Evolutionary conservation across 2,888 invertebrate genomes (phyloP).

Genomic region (Dicranocentrus wangi): DNA sequence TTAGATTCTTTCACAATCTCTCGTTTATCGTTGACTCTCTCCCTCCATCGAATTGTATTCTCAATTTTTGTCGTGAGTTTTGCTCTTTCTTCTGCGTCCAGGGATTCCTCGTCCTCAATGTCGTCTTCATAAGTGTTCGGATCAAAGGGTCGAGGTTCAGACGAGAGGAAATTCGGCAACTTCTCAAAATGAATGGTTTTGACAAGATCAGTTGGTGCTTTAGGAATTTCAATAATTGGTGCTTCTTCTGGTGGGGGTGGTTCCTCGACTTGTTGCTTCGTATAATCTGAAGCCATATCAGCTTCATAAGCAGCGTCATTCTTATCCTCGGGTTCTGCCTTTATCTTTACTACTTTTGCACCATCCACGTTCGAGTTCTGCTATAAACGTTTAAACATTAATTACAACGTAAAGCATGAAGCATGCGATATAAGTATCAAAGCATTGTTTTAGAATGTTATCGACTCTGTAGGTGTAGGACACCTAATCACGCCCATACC

Average conservation of each 20-base stretch:
- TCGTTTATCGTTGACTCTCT: slow-evolving; percentile 87
- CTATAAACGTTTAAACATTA: neutral
- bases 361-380: slow-evolving; percentile 77
- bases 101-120: slow-evolving; percentile 97
- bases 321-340: neutral
- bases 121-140: slow-evolving; percentile 97
- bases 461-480: no score
- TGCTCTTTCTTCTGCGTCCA: slow-evolving; percentile 97
- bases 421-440: no score
- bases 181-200: slow-evolving; percentile 96
- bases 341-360: slow-evolving; percentile 68
- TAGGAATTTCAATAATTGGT: slow-evolving; percentile 97
- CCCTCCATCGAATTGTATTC: slow-evolving; percentile 97
- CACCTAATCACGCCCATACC: slow-evolving; percentile 1
- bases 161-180: slow-evolving; percentile 97
- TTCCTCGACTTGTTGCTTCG: slow-evolving; percentile 78
- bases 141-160: slow-evolving; percentile 97
- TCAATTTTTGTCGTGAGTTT: slow-evolving; percentile 94
- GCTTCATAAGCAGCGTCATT: slow-evolving; percentile 73
- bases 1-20: slow-evolving; percentile 91
- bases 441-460: no score
- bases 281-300: slow-evolving; percentile 72
- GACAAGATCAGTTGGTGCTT: slow-evolving; percentile 93
- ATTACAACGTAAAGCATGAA: no score
- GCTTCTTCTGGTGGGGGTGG: slow-evolving; percentile 92